Base-by-base conservation (phyloP, 2,888 invertebrate genomes). In the Dermolepida albohirtum region DNA sequence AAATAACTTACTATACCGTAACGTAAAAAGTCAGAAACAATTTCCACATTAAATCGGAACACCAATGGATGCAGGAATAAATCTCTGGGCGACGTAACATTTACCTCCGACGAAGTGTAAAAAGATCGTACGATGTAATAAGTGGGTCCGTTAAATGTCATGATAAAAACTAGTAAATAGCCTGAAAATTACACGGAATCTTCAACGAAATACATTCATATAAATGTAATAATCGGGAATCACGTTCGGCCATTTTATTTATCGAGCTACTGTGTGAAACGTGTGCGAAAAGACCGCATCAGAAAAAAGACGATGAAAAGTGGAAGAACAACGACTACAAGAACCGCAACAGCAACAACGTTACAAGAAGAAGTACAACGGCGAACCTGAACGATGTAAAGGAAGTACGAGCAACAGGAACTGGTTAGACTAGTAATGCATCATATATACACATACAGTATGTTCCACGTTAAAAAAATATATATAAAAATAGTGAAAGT, bases 391-490 rank as follows among this genome's bases (percentile, higher is more conserved):
- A 40, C 54, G 40, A 40, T 34, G 34, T 54, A 54, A 54, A 39
- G 54, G 54, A 54, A 29, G 51, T 29, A 52, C 12, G 4, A 4
- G 34, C 51, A 34, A 52, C 54, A 17, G 41, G 54, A 54, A 54
- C 54, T 54, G 54, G 54, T 54, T 54, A 34, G 12, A 52, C 29
- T 52, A 40, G 54, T 40, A 54, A 54, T 54, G 54, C 16, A 54
- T 54, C 17, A 54, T 40, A 54, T 34, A 34, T 7, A 34, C 6
- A 34, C 10, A 34, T 34, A 34, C 34, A 22, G 22, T 22, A 4
- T 22, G 22, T 22, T 22, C 4, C 22, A 22, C 22, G 4, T 22
- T 22, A 22, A 22, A 22, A 22, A 2, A 22, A 22, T 2, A 22
- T n/a, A n/a, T n/a, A n/a, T n/a, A n/a, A n/a, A n/a, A 4, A 22